phyloP scores from a whole-genome alignment of 2,888 invertebrate species.

The Limnephilus marmoratus region DNA sequence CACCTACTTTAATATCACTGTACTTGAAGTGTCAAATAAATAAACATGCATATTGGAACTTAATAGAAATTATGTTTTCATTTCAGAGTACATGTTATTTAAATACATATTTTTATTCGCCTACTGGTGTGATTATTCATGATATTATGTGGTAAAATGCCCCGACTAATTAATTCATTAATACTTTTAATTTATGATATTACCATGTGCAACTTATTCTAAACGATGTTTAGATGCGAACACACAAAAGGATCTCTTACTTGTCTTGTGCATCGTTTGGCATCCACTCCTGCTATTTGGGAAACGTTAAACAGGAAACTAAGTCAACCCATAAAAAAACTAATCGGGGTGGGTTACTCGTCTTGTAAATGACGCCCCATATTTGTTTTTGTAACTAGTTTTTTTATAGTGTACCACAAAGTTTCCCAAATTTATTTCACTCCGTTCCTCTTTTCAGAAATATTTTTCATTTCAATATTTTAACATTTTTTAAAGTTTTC shows the following conservation, averaged over 20 bases:
- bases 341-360: not conserved
- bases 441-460: not conserved
- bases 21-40: no score
- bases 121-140: no score
- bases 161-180: no score
- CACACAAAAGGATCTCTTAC: not conserved
- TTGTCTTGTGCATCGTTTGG: not conserved
- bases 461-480: not conserved
- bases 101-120: no score
- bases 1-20: no score
- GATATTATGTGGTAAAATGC: no score
- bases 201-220: not conserved
- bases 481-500: no score
- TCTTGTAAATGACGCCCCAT: not conserved
- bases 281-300: not conserved
- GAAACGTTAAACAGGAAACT: not conserved
- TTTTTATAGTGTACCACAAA: not conserved
- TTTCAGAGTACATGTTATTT: no score
- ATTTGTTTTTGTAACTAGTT: slow-evolving; percentile 2
- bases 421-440: not conserved
- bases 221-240: not conserved
- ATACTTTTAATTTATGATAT: no score
- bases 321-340: not conserved
- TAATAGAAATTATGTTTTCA: no score
- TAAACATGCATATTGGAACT: no score